A percentile compares a stretch with the other conserved stretches of the same genome.
phyloP scores from a whole-genome alignment of 2,888 invertebrate genomes.

The Pristionchus japonicus region DNA sequence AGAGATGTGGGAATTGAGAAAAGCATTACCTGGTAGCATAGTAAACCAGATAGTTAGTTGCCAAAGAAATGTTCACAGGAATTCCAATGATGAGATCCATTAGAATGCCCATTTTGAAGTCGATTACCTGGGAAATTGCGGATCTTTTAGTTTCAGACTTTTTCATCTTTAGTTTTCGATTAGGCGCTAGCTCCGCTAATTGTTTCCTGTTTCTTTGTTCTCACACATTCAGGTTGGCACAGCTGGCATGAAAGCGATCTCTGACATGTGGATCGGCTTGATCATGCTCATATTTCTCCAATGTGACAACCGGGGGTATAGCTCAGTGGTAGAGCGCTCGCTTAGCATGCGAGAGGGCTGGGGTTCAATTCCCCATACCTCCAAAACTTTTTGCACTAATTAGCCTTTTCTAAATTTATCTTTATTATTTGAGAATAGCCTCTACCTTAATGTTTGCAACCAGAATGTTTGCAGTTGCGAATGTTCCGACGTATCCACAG shows the following conservation, averaged over 20 bases:
- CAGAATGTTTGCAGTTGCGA: neutral
- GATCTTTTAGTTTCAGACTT: too few relatives aligned
- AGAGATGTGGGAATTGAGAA: too few relatives aligned
- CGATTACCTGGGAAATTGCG: neutral
- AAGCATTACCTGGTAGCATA: neutral
- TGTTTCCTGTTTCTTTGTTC: too few relatives aligned
- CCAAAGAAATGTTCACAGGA: neutral
- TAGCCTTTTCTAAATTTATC: neutral
- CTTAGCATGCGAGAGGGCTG: conserved; percentile 35
- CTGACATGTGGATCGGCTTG: too few relatives aligned
- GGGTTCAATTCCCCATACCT: conserved; percentile 38
- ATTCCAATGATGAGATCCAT: neutral
- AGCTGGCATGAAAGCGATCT: too few relatives aligned
- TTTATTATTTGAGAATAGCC: neutral
- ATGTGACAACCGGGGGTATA: too few relatives aligned
- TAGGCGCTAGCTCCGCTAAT: too few relatives aligned
- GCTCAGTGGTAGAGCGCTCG: conserved; percentile 31
- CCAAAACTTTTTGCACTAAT: neutral
- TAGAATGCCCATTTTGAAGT: neutral
- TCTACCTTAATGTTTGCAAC: neutral
- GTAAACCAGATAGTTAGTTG: neutral
- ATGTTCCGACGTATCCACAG: neutral
- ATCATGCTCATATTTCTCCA: too few relatives aligned
- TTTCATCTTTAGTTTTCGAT: too few relatives aligned
- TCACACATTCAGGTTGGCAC: too few relatives aligned